Conservation (phyloP, 1,140 invertebrate species). For the Achatina immaculata region DNA sequence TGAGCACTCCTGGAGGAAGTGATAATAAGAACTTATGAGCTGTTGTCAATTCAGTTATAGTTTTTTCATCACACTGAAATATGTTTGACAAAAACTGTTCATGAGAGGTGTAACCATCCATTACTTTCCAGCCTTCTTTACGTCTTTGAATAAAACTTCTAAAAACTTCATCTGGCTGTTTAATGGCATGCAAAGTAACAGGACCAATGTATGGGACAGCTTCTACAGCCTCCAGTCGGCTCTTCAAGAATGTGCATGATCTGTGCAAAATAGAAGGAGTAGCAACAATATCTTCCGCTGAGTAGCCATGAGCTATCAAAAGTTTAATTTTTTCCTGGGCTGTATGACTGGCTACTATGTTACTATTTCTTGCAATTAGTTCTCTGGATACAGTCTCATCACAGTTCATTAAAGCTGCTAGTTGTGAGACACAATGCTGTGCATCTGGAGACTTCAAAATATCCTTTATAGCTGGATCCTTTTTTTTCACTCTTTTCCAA, state of each 20-base stretch:
- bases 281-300: neutral
- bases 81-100: neutral
- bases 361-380: neutral
- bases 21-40: neutral
- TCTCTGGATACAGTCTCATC: neutral
- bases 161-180: neutral
- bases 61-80: neutral
- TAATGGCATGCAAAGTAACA: neutral
- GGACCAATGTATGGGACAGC: too few relatives aligned
- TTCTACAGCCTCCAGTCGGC: neutral
- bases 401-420: neutral
- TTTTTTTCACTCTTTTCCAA: slow-evolving; percentile 1
- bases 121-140: neutral
- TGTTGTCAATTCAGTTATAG: neutral
- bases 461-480: neutral
- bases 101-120: neutral
- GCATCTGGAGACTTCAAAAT: neutral
- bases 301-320: neutral
- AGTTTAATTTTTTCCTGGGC: neutral
- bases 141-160: neutral
- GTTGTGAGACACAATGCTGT: neutral
- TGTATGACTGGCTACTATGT: neutral
- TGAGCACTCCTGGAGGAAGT: neutral
- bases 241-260: neutral
- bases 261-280: neutral